Evolutionary conservation across 2,888 invertebrate genomes (phyloP).

Genomic region (Mimas tiliae): DNA sequence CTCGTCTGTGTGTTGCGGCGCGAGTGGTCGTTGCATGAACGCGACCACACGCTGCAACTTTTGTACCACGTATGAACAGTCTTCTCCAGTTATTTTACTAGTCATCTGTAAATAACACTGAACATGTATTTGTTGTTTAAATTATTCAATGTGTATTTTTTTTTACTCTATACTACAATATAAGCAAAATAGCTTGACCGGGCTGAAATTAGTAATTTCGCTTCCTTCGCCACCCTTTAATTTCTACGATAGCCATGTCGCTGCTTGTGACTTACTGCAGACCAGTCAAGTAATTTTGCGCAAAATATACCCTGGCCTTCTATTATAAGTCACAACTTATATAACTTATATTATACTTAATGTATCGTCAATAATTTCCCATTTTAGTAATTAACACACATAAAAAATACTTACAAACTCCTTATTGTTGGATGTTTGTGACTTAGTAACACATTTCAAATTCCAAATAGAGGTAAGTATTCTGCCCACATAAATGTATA

Average conservation of each 20-base stretch:
- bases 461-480: slow-evolving; percentile 96
- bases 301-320: too few species aligned
- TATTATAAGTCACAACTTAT: too few species aligned
- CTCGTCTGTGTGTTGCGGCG: slow-evolving; percentile 82
- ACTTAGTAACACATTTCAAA: slow-evolving; percentile 88
- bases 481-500: slow-evolving; percentile 95
- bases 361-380: too few species aligned
- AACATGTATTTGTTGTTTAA: not conserved
- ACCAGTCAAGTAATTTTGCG: too few species aligned
- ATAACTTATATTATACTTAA: too few species aligned
- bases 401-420: slow-evolving; percentile 81
- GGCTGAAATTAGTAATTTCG: too few species aligned
- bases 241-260: too few species aligned
- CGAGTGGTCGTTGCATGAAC: slow-evolving; percentile 85
- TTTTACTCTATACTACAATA: too few species aligned
- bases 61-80: slow-evolving; percentile 89
- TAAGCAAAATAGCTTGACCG: too few species aligned
- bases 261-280: too few species aligned
- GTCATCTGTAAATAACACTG: slow-evolving; percentile 80
- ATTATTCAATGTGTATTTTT: not conserved
- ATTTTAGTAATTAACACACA: too few species aligned
- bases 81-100: slow-evolving; percentile 88
- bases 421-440: slow-evolving; percentile 77
- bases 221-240: too few species aligned
- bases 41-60: slow-evolving; percentile 90